Evolutionary conservation across 2,888 invertebrate species (phyloP), one percentile per base, ranked within the genome.

Genomic region (Dryomyza anilis): DNA sequence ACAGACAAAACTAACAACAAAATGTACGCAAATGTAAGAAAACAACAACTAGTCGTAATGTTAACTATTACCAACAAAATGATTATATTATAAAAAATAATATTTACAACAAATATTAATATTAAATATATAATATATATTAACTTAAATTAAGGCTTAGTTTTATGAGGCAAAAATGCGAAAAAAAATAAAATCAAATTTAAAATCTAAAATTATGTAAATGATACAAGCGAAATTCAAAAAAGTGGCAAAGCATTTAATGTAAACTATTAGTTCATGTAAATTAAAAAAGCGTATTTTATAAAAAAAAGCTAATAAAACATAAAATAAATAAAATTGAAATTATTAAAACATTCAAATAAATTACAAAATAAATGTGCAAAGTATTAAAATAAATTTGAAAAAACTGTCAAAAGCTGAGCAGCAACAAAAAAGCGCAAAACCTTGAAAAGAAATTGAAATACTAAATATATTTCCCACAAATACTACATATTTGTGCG

Each of bases 41-140:
- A 63, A 63, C 59, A 65, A 66, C 66, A 65, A 57, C 78, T 79
- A 76, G 78, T 78, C 78, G 78, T 77, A 76, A 79, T 79, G 78
- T 78, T 78, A 78, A 78, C 78, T 80, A 79, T 73, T 69, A 65
- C 66, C 67, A 33, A 62, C 16, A 36, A 63, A 73, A 71, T 70
- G 72, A 70, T 71, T 73, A 74, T 72, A 57, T 63, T 43, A 58
- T n/a, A 46, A 33, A 66, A 53, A 45, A 29, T 30, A 52, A 53
- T 30, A 65, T 48, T 48, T 60, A 45, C 58, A 30, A 58, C 29
- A 58, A 30, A 6, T 29, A 58, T 29, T 45, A 48, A 50, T 29
- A 45, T 48, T 48, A 45, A 48, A 48, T 19, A 59, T 33, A 12
- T 14, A 65, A n/a, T 66, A 68, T 67, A 66, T 68, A 63, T 64